Conservation (phyloP, 1,140 invertebrate genomes). For the Drosophila equinoxialis region DNA sequence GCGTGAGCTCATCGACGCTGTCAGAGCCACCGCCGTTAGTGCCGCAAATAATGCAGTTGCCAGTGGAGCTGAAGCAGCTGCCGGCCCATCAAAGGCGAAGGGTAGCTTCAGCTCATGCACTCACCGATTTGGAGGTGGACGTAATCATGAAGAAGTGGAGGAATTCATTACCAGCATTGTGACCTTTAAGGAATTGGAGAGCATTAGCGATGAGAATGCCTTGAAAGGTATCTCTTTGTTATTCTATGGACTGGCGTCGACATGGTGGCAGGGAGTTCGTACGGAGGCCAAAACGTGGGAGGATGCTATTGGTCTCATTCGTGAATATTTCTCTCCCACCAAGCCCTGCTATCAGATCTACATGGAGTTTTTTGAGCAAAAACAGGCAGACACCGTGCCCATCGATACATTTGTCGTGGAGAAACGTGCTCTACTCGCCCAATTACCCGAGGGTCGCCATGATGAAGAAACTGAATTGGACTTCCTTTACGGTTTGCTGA, state of each 20-base stretch:
- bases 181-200: slow-evolving; percentile 73
- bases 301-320: slow-evolving; percentile 65
- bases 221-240: slow-evolving; percentile 82
- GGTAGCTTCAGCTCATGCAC: slow-evolving; percentile 70
- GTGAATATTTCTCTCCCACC: slow-evolving; percentile 72
- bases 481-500: slow-evolving; percentile 74
- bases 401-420: slow-evolving; percentile 77
- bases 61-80: slow-evolving; percentile 30
- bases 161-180: slow-evolving; percentile 69
- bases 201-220: slow-evolving; percentile 79
- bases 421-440: slow-evolving; percentile 76
- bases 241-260: slow-evolving; percentile 79
- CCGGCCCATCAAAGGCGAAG: slow-evolving; percentile 46
- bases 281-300: slow-evolving; percentile 75
- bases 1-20: slow-evolving; percentile 59
- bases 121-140: slow-evolving; percentile 60
- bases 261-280: slow-evolving; percentile 83
- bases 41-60: slow-evolving; percentile 43
- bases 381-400: slow-evolving; percentile 59
- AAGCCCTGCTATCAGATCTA: slow-evolving; percentile 78
- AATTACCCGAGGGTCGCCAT: slow-evolving; percentile 71
- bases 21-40: slow-evolving; percentile 41
- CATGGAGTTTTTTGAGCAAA: slow-evolving; percentile 73
- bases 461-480: slow-evolving; percentile 77
- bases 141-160: slow-evolving; percentile 72